Evolutionary conservation across 53 echinoderm and acorn worm species (phyloP), one percentile per base, ranked within the genome.

Genomic region (Hippasteria phrygiana): DNA sequence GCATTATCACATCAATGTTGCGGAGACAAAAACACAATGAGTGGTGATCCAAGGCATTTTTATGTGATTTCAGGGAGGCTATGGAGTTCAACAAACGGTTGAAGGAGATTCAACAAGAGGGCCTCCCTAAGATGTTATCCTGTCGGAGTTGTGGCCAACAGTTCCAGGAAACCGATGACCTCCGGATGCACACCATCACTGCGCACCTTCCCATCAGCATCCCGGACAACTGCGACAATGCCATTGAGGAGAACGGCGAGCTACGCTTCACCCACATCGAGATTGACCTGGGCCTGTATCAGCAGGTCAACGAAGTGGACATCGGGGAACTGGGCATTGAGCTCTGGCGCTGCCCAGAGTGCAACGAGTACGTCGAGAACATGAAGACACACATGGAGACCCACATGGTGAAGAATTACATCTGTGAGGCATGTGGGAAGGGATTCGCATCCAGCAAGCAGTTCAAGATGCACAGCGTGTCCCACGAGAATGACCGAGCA

Each of bases 321-420:
- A 71, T 85, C 70, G 32, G 36, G 53, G 85, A 85, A 36, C 51
- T 85, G 26, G 64, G 71, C 5, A 27, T 85, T 4, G 39, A 46
- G 47, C 85, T 51, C 16, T 56, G 62, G 27, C 62, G 75, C 75
- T 87, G 88, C 71, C 88, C 88, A 10, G 43, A 74, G 35, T 87
- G 88, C 64, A 74, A 74, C 1, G 75, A 87, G 64, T 87, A 55
- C 6, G 88, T 87, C 14, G 59, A 55, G 45, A 43, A 87, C 33
- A 14, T 74, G 24, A 55, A 74, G 26, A 29, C 29, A 8, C 88
- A 75, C 75, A 27, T 74, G 12, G 88, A 87, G 28, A 55, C 33
- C 6, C 74, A 74, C 88, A 87, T 74, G 88, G 12, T 43, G 5
- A 87, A 74, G 88, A 87, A 87, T 34, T 87, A 90, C 62, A 74